Percentiles rank a stretch among this genome's conserved stretches.
Evolutionary conservation across 2,797 vertebrate species (phyloP).

Genomic region (Gymnoscopelus braueri): DNA sequence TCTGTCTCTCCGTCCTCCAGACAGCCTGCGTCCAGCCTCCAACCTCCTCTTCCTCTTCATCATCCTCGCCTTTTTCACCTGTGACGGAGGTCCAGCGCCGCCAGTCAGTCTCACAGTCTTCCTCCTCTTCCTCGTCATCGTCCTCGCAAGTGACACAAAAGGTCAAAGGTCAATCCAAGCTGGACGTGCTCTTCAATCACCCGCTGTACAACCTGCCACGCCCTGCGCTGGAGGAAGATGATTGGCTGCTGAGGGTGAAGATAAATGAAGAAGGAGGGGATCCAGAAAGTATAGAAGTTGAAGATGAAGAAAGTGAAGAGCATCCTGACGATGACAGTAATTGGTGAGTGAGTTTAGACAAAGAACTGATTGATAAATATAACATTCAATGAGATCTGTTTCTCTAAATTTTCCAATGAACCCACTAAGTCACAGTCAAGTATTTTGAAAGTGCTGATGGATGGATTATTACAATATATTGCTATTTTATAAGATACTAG

Average conservation of each 20-base stretch:
- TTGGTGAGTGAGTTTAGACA: conserved; percentile 57
- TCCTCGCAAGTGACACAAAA: conserved; percentile 35
- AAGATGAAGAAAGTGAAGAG: conserved; percentile 29
- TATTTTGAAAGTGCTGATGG: too few species aligned
- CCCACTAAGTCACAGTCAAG: too few species aligned
- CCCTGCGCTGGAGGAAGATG: conserved; percentile 73
- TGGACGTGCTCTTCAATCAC: conserved; percentile 82
- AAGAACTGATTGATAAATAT: background rate
- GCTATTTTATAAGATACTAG: too few species aligned
- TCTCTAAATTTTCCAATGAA: too few species aligned
- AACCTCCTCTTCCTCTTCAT: conserved; percentile 50
- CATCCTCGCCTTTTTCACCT: conserved; percentile 26
- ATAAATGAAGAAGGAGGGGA: conserved; percentile 55
- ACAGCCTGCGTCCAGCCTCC: conserved; percentile 57
- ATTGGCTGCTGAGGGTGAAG: conserved; percentile 83
- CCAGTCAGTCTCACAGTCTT: conserved; percentile 42
- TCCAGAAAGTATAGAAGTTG: conserved; percentile 17
- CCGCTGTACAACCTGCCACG: conserved; percentile 81
- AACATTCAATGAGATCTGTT: too few species aligned
- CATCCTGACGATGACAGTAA: conserved; percentile 40
- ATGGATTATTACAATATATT: too few species aligned
- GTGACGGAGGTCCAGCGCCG: conserved; percentile 26
- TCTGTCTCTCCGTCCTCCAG: conserved; percentile 69
- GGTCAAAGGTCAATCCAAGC: conserved; percentile 63
- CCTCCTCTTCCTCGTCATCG: conserved; percentile 45